Evolutionary conservation across 2,888 invertebrate genomes (phyloP), one percentile per base, ranked within the genome.

Genomic region (Uloborus plumipes): DNA sequence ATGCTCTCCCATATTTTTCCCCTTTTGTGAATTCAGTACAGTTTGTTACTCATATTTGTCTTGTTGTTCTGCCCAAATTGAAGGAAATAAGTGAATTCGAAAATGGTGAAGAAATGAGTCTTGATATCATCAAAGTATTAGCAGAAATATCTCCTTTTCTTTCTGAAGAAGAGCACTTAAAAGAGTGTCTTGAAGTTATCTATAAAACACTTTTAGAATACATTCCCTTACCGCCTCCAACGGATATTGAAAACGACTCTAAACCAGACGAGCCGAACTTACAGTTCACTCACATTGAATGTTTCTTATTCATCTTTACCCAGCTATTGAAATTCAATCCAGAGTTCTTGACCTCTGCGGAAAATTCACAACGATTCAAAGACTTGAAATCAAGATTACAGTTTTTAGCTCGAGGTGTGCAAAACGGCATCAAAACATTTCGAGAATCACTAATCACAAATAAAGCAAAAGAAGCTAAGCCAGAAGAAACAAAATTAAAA

Each of bases 251-350:
- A 50, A 86, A 86, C 61, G 83, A 18, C 75, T 65, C 62, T 4
- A 26, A 90, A 58, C 90, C 86, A 51, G 89, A 93, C 62, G 92
- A 93, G 85, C 96, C 96, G n/a, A 94, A 94, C 83, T 92, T 98
- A 67, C 94, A 97, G 88, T 98, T 98, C 88, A 95, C 97, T 53
- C 94, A 94, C 88, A 95, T 98, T 2, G 98, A 98, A 90, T 96
- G 96, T 90, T 91, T 97, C 51, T 91, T 98, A 87, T 97, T 92
- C 88, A 89, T 91, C 18, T 91, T 93, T 86, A 93, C 93, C 87
- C 94, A 94, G 74, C 88, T 98, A 64, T 95, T 94, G 73, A 92
- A 94, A 85, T 94, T 94, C 87, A 91, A 92, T 85, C 94, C 95
- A 0, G 94, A 94, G 81, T 94, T 93, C 89, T 90, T 95, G 71